Evolutionary conservation across 1,140 invertebrate genomes (phyloP).

Genomic region (Littorina saxatilis): DNA sequence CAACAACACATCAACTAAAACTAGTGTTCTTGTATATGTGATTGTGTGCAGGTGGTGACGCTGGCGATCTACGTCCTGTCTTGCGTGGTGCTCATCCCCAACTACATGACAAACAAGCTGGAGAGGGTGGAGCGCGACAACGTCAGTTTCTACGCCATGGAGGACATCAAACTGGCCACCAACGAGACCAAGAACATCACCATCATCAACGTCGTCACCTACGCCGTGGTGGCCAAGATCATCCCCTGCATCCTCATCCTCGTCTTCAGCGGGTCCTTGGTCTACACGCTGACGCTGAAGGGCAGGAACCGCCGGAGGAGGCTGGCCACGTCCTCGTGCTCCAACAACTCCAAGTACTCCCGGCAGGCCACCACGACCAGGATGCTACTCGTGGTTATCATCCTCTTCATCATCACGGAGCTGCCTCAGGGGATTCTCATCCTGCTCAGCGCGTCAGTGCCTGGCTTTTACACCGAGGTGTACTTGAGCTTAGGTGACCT

Average conservation of each 20-base stretch:
- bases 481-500: slow-evolving; percentile 85
- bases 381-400: slow-evolving; percentile 69
- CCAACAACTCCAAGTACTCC: slow-evolving; percentile 80
- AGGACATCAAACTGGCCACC: slow-evolving; percentile 73
- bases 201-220: slow-evolving; percentile 67
- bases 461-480: slow-evolving; percentile 69
- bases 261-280: slow-evolving; percentile 75
- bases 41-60: slow-evolving; percentile 82
- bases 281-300: slow-evolving; percentile 75
- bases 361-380: slow-evolving; percentile 81
- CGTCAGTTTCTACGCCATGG: slow-evolving; percentile 62
- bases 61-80: slow-evolving; percentile 84
- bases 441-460: slow-evolving; percentile 60
- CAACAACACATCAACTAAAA: no score
- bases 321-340: slow-evolving; percentile 56
- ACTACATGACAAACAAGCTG: slow-evolving; percentile 79
- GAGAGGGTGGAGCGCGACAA: slow-evolving; percentile 45
- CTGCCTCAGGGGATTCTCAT: slow-evolving; percentile 82
- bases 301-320: slow-evolving; percentile 70
- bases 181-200: slow-evolving; percentile 57
- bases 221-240: slow-evolving; percentile 73
- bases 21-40: no score
- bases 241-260: slow-evolving; percentile 77
- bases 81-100: slow-evolving; percentile 86
- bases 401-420: slow-evolving; percentile 91